Evolutionary conservation across 2,888 invertebrate species (phyloP).

Genomic region (Mythimna pallens): DNA sequence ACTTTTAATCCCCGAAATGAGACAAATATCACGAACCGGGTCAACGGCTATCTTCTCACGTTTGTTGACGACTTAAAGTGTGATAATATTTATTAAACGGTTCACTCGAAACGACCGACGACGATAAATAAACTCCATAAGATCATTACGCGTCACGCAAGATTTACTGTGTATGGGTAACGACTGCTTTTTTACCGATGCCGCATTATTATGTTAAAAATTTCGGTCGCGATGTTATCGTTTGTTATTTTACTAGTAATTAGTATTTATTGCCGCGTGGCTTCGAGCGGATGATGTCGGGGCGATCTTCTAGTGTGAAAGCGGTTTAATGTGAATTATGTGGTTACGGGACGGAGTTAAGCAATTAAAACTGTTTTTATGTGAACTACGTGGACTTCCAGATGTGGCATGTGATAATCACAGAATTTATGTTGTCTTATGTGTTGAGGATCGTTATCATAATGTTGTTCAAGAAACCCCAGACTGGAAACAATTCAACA

Average conservation of each 20-base stretch:
- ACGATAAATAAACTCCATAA: slow-evolving; percentile 87
- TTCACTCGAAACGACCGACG: slow-evolving; percentile 85
- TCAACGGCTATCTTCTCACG: slow-evolving; percentile 90
- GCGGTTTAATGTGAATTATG: slow-evolving; percentile 84
- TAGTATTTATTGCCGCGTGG: slow-evolving; percentile 88
- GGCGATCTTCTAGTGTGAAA: slow-evolving; percentile 82
- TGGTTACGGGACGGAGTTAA: slow-evolving; percentile 83
- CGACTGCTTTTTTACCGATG: slow-evolving; percentile 78
- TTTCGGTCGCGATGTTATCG: slow-evolving; percentile 86
- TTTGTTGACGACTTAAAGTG: slow-evolving; percentile 89
- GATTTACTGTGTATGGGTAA: slow-evolving; percentile 87
- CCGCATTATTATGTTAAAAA: slow-evolving; percentile 80
- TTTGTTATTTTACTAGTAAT: slow-evolving; percentile 88
- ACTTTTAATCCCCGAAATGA: slow-evolving; percentile 88
- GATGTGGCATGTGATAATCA: slow-evolving; percentile 84
- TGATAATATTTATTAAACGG: slow-evolving; percentile 90
- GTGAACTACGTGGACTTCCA: slow-evolving; percentile 78
- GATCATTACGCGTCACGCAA: slow-evolving; percentile 88
- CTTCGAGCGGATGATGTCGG: slow-evolving; percentile 70
- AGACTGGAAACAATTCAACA: slow-evolving; percentile 25
- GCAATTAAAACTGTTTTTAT: slow-evolving; percentile 87
- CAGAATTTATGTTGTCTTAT: slow-evolving; percentile 81
- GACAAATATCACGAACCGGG: slow-evolving; percentile 90
- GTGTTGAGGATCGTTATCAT: slow-evolving; percentile 72
- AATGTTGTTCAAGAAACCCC: slow-evolving; percentile 29